A percentile compares a stretch with the other conserved stretches of the same genome.
Evolutionary conservation across 2,888 invertebrate genomes (phyloP).

Genomic region (Acleris cristana): DNA sequence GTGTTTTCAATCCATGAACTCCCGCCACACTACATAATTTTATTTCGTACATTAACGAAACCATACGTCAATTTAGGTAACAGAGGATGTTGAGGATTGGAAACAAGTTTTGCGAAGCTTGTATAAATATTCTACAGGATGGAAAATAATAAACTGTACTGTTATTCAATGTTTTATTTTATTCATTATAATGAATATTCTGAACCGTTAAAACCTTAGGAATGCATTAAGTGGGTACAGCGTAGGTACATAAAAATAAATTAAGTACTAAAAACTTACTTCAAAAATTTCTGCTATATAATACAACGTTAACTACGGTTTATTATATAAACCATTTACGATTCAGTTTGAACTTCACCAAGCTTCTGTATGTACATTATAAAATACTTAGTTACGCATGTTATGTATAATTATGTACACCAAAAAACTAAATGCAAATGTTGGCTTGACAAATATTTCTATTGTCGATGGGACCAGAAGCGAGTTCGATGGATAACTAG

Average conservation of each 20-base stretch:
- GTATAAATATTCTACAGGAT: background rate
- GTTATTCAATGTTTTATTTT: slow-evolving; percentile 72
- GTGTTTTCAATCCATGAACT: too few relatives aligned
- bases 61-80: too few relatives aligned
- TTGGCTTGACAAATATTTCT: slow-evolving; percentile 47
- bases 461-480: slow-evolving; percentile 10
- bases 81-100: too few relatives aligned
- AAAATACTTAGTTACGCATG: slow-evolving; percentile 49
- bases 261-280: slow-evolving; percentile 76
- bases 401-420: slow-evolving; percentile 60
- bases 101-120: too few relatives aligned
- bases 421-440: slow-evolving; percentile 61
- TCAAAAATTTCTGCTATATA: slow-evolving; percentile 63
- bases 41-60: background rate
- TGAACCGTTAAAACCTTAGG: slow-evolving; percentile 75
- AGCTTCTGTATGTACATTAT: slow-evolving; percentile 39
- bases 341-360: slow-evolving; percentile 41
- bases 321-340: slow-evolving; percentile 73
- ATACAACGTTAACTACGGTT: slow-evolving; percentile 67
- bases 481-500: background rate
- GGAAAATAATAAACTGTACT: slow-evolving; percentile 44
- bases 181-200: slow-evolving; percentile 72
- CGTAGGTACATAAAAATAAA: slow-evolving; percentile 70
- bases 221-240: slow-evolving; percentile 74
- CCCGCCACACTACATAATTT: background rate